A percentile compares a stretch with the other conserved stretches of the same genome.
Conservation (phyloP, 2,888 invertebrate genomes). For the Julus scanicus region DNA sequence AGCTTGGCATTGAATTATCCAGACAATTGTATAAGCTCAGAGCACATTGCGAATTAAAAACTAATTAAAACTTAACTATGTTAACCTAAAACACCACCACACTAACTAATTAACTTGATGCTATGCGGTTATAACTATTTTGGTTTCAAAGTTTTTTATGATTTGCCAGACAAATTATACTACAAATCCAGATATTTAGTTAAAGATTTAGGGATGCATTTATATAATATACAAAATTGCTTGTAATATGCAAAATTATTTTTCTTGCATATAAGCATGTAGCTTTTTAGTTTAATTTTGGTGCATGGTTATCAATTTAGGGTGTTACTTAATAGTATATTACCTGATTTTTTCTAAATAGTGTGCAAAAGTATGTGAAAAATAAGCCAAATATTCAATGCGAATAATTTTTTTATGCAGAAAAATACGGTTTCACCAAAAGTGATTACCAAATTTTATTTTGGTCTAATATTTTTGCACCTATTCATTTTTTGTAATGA, state of each 20-base stretch:
- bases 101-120: neutral
- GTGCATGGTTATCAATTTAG: neutral
- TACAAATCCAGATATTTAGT: neutral
- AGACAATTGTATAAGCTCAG: neutral
- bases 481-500: too few species aligned
- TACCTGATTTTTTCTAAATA: neutral
- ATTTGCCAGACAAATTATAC: neutral
- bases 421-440: too few species aligned
- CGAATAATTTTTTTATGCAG: too few species aligned
- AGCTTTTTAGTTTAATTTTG: neutral
- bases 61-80: neutral
- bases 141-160: neutral
- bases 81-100: conserved; percentile 10
- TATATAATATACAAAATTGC: too few species aligned
- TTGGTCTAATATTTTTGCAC: too few species aligned
- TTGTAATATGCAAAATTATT: neutral
- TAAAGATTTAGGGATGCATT: neutral
- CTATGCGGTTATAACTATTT: neutral
- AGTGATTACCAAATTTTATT: too few species aligned
- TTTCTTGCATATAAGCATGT: neutral
- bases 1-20: neutral
- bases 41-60: too few species aligned
- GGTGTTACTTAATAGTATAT: neutral
- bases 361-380: too few species aligned
- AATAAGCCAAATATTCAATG: too few species aligned